Conservation (phyloP, 2,113 vertebrate species). For the Picathartes gymnocephalus region DNA sequence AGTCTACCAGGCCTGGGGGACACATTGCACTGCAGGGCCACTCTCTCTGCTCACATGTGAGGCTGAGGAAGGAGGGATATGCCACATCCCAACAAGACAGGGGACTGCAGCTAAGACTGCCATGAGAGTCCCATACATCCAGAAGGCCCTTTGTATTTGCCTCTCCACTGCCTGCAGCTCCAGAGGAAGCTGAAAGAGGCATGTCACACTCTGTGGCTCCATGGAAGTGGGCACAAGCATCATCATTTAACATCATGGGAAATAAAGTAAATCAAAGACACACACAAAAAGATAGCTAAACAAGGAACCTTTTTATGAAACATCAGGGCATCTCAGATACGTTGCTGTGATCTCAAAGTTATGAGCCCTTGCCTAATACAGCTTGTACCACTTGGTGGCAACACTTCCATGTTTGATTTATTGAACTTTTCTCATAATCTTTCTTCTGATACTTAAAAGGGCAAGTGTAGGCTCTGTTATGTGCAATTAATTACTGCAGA, state of each 20-base stretch:
- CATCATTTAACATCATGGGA: background rate
- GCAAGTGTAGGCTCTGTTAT: background rate
- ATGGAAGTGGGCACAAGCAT: background rate
- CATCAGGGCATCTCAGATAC: background rate
- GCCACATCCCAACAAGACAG: background rate
- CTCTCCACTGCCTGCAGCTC: background rate
- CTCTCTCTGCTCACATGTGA: fast-evolving
- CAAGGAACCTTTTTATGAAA: background rate
- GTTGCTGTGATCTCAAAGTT: conserved; percentile 4
- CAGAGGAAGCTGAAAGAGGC: background rate
- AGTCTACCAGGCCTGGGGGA: background rate
- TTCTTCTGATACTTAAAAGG: conserved; percentile 32
- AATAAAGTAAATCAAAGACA: background rate
- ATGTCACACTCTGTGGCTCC: background rate
- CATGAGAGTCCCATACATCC: background rate
- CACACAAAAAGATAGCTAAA: background rate
- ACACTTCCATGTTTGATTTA: conserved; percentile 77
- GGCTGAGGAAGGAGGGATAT: background rate
- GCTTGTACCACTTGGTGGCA: conserved; percentile 75
- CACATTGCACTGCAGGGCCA: fast-evolving
- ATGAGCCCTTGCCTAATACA: conserved; percentile 54
- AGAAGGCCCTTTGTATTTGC: background rate
- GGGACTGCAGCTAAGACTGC: background rate
- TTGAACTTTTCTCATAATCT: conserved; percentile 37
- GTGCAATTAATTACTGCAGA: conserved; percentile 16